phyloP scores from a whole-genome alignment of 2,797 vertebrate species.

The Gallinago stenura region DNA sequence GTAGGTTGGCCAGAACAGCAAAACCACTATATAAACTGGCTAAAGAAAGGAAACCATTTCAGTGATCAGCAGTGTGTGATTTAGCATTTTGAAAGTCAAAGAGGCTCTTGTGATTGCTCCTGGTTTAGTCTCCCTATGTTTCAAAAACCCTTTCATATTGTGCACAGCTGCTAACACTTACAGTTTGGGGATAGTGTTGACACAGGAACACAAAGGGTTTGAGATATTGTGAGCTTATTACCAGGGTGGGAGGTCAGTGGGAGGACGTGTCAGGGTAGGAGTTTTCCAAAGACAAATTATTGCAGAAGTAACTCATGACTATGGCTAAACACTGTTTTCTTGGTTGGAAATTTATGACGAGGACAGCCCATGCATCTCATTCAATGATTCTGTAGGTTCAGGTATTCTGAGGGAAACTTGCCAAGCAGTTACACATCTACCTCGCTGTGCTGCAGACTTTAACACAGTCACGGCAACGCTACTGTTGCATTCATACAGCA shows the following conservation, averaged over 20 bases:
- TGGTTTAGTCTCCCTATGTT: constrained; percentile 1
- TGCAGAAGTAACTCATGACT: neutral
- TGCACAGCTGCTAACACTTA: constrained; percentile 71
- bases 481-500: neutral
- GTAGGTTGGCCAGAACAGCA: constrained; percentile 51
- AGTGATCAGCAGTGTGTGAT: constrained; percentile 57
- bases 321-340: neutral
- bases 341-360: constrained; percentile 18
- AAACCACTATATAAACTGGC: constrained; percentile 50
- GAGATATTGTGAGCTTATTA: constrained; percentile 54
- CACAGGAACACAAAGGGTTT: constrained; percentile 57
- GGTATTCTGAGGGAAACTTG: neutral
- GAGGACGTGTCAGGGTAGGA: neutral
- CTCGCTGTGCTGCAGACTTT: neutral
- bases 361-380: neutral
- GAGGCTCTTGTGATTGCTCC: constrained; percentile 59
- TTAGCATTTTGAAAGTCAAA: constrained; percentile 65
- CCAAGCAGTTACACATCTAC: neutral
- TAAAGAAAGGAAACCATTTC: constrained; percentile 50
- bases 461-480: neutral
- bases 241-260: constrained; percentile 44
- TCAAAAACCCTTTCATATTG: constrained; percentile 47
- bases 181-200: constrained; percentile 64
- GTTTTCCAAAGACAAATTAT: constrained; percentile 18
- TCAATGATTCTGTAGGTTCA: neutral